Base-by-base conservation (phyloP, 2,797 vertebrate genomes). In the Enteromius radiatus region DNA sequence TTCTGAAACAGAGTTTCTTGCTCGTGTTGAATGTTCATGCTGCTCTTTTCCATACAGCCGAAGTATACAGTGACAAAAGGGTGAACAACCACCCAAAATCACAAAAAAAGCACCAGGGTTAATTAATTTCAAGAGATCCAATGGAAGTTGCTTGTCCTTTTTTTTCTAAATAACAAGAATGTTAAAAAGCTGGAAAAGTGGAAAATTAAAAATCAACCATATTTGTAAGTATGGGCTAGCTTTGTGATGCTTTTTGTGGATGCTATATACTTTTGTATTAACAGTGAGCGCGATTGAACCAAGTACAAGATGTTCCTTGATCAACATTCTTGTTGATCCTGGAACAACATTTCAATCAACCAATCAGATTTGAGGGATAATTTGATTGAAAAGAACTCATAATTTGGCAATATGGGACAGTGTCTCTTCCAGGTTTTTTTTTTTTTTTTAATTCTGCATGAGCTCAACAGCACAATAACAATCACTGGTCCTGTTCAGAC, bases 401-500 rank as follows among this genome's bases (percentile, higher is more conserved):
- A 21, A 33, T 74, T 74, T 47, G 41, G 12, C 63, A 47, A 21
- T 12, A 68, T 26, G 19, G 28, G 6, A 52, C 11, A 54, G 47
- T 26, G 61, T 28, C 52, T 9, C 52, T 68, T 80, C 41, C 45
- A 19, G 38, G 21, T 33, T 70, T 12, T 14, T 23, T 26, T 65
- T 63, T 21, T 26, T 5, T 11, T 59, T 1, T 0, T 3, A 59
- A n/a, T 36, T 54, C 3, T 41, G 19, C 21, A 33, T 31, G 38
- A 23, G 9, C 8, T 84, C 5, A 9, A 26, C 7, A 56, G n/a
- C 19, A 74, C 5, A 9, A 26, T 11, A 56, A 26, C 19, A 74
- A 45, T 5, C 19, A 41, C 68, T 65, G 3, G 23, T 76, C 56
- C 1, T 68, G 86, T 76, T 49, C 38, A 28, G 38, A 11, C 86